phyloP scores from a whole-genome alignment of 2,888 invertebrate genomes.

The Mythimna pallens region DNA sequence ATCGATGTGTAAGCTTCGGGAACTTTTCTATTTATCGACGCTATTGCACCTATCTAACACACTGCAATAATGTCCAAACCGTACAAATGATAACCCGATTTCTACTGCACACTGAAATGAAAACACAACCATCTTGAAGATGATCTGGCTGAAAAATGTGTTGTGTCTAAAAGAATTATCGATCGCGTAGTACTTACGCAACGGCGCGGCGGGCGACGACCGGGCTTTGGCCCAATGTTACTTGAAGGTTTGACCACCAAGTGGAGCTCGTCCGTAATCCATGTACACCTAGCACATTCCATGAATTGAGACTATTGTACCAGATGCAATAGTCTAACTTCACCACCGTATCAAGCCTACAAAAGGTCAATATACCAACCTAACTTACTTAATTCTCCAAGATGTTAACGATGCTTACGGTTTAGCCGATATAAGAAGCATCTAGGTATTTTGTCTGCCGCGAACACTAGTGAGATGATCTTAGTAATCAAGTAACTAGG shows the following conservation, averaged over 20 bases:
- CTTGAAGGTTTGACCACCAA: conserved; percentile 58
- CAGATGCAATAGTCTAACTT: too few relatives aligned
- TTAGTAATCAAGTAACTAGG: not conserved
- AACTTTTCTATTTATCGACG: not conserved
- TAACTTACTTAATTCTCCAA: too few relatives aligned
- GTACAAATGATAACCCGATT: not conserved
- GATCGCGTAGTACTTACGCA: conserved; percentile 60
- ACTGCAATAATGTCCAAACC: not conserved
- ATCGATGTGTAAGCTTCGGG: not conserved
- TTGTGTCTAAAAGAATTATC: conserved; percentile 62
- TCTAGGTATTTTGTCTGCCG: not conserved
- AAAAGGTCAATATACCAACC: too few relatives aligned
- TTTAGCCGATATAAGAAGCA: too few relatives aligned
- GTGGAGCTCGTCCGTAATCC: not conserved
- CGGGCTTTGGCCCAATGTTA: conserved; percentile 57
- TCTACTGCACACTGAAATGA: not conserved
- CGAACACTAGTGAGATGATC: not conserved
- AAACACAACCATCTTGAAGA: conserved; percentile 35
- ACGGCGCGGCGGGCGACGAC: conserved; percentile 54
- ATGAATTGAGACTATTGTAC: too few relatives aligned
- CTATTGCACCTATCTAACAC: not conserved
- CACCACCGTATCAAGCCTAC: too few relatives aligned
- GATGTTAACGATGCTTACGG: too few relatives aligned
- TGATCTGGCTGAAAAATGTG: conserved; percentile 38
- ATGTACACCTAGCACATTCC: not conserved